These are phyloP conservation scores for Aurelia sp. DNA, from an alignment of 30 jellyfish, hydroid and myxozoan genomes.

Conservation along the genomic window DNA sequence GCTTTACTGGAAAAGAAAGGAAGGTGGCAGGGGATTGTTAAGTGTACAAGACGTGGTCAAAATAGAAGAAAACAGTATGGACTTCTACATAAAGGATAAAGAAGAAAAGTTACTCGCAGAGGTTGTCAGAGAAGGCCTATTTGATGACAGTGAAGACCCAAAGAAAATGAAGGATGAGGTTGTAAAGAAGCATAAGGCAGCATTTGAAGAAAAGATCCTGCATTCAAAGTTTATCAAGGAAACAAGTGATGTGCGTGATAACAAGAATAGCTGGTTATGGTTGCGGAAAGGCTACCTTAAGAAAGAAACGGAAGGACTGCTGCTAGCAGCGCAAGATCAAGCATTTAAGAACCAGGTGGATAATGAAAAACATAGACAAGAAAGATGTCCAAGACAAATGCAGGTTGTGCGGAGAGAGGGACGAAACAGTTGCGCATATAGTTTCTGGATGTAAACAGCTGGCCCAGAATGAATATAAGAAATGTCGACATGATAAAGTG, in stretches of 20 bases:
- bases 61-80: too few species aligned
- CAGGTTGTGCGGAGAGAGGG: constrained; percentile 38
- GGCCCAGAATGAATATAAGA: constrained; percentile 21
- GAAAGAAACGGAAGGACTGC: too few species aligned
- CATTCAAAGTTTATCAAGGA: neutral
- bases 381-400: constrained; percentile 13
- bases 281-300: too few species aligned
- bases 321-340: constrained; percentile 23
- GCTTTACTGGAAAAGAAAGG: neutral
- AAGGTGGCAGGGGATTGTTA: neutral
- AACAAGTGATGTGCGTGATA: too few species aligned
- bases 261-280: too few species aligned
- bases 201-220: constrained; percentile 8
- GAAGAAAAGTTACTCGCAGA: too few species aligned
- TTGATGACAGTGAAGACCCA: too few species aligned
- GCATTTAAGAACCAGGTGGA: neutral
- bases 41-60: constrained; percentile 3
- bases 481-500: constrained; percentile 29
- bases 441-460: constrained; percentile 6
- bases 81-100: too few species aligned
- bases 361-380: neutral
- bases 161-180: constrained; percentile 14
- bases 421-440: constrained; percentile 33
- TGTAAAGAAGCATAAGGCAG: constrained; percentile 10
- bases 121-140: too few species aligned